These are phyloP conservation scores for Phallusia fumigata DNA, from an alignment of 23 tunicate genomes.

Conservation along the genomic window DNA sequence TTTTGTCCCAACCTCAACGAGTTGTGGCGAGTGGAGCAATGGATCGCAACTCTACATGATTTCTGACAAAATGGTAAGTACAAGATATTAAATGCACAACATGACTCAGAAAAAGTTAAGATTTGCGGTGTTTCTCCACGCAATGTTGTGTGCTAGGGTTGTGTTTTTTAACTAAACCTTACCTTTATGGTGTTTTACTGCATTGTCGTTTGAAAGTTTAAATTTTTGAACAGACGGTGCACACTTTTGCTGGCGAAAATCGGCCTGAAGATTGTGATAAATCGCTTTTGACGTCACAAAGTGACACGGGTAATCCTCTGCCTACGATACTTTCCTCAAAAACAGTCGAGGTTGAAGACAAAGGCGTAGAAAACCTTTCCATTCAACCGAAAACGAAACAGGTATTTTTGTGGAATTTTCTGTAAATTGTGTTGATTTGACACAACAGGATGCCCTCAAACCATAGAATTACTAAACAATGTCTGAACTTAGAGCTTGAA, in stretches of 20 bases:
- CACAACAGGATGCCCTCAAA: too few species aligned
- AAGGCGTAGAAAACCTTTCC: not conserved
- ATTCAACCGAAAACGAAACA: not conserved
- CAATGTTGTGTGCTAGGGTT: too few species aligned
- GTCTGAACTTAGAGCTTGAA: too few species aligned
- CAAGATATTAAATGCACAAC: too few species aligned
- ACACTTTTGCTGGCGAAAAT: not conserved
- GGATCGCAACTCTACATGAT: constrained; percentile 24
- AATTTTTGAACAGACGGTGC: not conserved
- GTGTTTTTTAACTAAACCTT: too few species aligned
- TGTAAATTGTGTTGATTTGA: not conserved
- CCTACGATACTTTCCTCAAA: not conserved
- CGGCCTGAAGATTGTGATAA: not conserved
- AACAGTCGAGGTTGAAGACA: not conserved
- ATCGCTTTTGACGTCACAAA: not conserved
- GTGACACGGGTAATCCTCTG: not conserved
- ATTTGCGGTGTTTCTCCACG: too few species aligned
- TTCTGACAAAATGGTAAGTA: constrained; percentile 25
- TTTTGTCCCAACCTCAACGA: not conserved
- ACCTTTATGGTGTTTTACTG: too few species aligned
- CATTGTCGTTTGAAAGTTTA: too few species aligned
- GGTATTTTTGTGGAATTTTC: not conserved
- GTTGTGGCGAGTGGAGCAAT: not conserved
- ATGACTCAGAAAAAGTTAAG: too few species aligned
- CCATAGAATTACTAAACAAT: too few species aligned